Evolutionary conservation across 2,113 vertebrate species (phyloP).

Genomic region (Synodontis membranacea): DNA sequence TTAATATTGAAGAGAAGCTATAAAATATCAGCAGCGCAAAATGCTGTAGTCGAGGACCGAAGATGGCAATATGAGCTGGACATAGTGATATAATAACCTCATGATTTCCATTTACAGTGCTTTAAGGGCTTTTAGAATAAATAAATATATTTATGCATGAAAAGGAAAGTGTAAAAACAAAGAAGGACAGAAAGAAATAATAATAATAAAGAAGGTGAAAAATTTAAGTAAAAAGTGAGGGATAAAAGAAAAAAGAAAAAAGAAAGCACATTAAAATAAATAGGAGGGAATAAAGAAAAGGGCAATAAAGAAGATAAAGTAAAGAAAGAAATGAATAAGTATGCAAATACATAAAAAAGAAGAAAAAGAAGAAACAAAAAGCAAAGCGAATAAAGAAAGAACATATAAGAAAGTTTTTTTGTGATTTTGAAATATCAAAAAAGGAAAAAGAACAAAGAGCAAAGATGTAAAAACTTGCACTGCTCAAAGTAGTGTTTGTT

Average conservation of each 20-base stretch:
- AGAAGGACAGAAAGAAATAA: too few relatives aligned
- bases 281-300: background rate
- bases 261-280: background rate
- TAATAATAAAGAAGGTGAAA: background rate
- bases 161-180: background rate
- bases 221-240: background rate
- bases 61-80: background rate
- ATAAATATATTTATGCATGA: background rate
- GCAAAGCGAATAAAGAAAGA: background rate
- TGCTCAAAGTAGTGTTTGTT: background rate
- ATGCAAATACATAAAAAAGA: background rate
- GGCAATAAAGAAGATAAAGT: background rate
- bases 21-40: background rate
- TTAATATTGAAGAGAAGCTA: background rate
- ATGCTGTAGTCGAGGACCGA: background rate
- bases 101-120: background rate
- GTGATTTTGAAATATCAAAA: background rate
- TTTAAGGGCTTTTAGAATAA: background rate
- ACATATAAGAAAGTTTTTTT: background rate
- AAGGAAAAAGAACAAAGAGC: background rate
- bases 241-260: background rate
- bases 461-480: background rate
- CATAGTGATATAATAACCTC: background rate
- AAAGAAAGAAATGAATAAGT: background rate
- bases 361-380: background rate